These are phyloP conservation scores for Fistularia tabacaria DNA, from an alignment of 2,797 vertebrate genomes.

Conservation along the genomic window DNA sequence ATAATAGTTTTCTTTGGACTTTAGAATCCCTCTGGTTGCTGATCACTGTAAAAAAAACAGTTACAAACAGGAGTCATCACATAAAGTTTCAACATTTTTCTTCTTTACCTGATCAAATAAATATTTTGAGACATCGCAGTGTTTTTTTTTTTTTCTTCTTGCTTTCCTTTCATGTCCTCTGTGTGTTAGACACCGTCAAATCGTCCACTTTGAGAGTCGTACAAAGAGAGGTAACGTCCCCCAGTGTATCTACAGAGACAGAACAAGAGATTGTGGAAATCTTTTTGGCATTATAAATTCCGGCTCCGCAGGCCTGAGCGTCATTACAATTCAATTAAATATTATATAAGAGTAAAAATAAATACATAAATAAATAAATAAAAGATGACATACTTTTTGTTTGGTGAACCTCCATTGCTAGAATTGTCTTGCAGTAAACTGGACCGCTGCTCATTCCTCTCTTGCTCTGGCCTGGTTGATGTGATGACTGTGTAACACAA, in stretches of 20 bases:
- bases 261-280: not conserved
- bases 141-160: too few relatives aligned
- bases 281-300: too few relatives aligned
- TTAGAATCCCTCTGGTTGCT: too few relatives aligned
- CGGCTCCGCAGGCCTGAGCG: too few relatives aligned
- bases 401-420: slow-evolving; percentile 70
- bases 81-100: too few relatives aligned
- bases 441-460: slow-evolving; percentile 66
- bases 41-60: too few relatives aligned
- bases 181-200: slow-evolving; percentile 58
- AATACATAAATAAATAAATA: not conserved
- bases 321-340: too few relatives aligned
- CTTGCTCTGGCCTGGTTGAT: slow-evolving; percentile 46
- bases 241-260: slow-evolving; percentile 40
- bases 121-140: too few relatives aligned
- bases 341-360: not conserved
- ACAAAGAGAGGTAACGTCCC: slow-evolving; percentile 59
- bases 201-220: slow-evolving; percentile 40
- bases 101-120: too few relatives aligned
- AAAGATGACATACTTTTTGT: slow-evolving; percentile 56
- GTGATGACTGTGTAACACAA: slow-evolving; percentile 2
- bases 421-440: slow-evolving; percentile 83
- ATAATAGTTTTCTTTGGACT: too few relatives aligned
- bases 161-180: not conserved
- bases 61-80: too few relatives aligned